A percentile compares a stretch with the other conserved stretches of the same genome.
Evolutionary conservation across 2,113 vertebrate species (phyloP).

Genomic region (Spea multiplicata): DNA sequence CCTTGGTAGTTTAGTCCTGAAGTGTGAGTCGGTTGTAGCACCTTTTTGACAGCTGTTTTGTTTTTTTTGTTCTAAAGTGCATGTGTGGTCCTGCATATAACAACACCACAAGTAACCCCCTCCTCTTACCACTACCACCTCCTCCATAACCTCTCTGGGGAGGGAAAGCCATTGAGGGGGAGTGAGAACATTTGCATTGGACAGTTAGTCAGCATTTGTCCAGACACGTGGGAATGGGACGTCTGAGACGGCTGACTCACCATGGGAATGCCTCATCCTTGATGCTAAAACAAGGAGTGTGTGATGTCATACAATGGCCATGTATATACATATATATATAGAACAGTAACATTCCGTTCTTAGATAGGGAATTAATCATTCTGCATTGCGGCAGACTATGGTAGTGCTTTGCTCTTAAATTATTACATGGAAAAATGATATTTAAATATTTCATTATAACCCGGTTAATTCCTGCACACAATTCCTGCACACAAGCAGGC

Average conservation of each 20-base stretch:
- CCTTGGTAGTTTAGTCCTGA: not conserved
- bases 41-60: not conserved
- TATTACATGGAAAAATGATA: not conserved
- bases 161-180: not conserved
- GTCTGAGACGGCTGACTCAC: slow-evolving; percentile 19
- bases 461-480: too few species aligned
- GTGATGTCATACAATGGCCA: not conserved
- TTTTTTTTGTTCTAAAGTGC: not conserved
- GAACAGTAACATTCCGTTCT: not conserved
- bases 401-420: not conserved
- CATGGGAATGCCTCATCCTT: slow-evolving; percentile 1
- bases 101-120: slow-evolving; percentile 2
- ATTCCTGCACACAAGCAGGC: too few species aligned
- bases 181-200: slow-evolving; percentile 26
- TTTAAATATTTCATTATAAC: too few species aligned
- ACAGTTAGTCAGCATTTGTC: slow-evolving; percentile 27
- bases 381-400: too few species aligned
- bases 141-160: slow-evolving; percentile 3
- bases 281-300: not conserved
- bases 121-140: slow-evolving; percentile 16
- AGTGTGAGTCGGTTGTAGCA: not conserved
- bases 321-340: not conserved
- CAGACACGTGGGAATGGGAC: slow-evolving; percentile 33
- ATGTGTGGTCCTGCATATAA: not conserved
- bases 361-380: not conserved